A percentile compares a stretch with the other conserved stretches of the same genome.
phyloP scores from a whole-genome alignment of 2,888 invertebrate species.

The Ophioninae sp. region DNA sequence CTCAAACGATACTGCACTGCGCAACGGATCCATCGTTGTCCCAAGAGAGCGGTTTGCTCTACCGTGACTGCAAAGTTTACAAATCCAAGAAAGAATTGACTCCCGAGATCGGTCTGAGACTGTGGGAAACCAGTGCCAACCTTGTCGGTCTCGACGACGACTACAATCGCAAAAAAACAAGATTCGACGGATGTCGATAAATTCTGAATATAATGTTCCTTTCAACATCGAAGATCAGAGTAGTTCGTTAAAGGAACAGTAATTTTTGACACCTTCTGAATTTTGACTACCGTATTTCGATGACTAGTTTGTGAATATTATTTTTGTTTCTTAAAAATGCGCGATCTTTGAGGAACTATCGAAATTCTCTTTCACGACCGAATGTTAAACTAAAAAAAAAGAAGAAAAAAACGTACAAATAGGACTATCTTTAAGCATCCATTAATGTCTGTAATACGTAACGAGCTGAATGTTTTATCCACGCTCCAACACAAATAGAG shows the following conservation, averaged over 20 bases:
- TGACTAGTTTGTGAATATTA: not conserved
- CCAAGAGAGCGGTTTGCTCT: constrained; percentile 87
- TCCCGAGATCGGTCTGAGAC: constrained; percentile 84
- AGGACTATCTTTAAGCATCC: constrained; percentile 31
- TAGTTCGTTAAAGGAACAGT: not conserved
- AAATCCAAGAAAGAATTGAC: constrained; percentile 85
- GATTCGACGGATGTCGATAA: not conserved
- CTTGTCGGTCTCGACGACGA: constrained; percentile 77
- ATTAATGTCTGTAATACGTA: constrained; percentile 13
- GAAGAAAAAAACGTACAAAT: constrained; percentile 27
- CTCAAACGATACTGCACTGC: constrained; percentile 90
- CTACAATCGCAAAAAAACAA: constrained; percentile 20
- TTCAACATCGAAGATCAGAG: not conserved
- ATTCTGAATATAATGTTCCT: constrained; percentile 1
- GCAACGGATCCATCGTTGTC: constrained; percentile 85
- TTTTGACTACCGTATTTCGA: not conserved
- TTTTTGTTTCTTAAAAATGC: not conserved
- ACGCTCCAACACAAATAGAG: constrained; percentile 8
- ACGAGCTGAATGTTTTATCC: not conserved
- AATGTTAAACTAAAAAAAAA: constrained; percentile 22
- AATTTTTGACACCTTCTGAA: not conserved
- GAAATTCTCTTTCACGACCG: constrained; percentile 21
- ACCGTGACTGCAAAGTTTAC: constrained; percentile 87
- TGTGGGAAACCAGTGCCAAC: constrained; percentile 88
- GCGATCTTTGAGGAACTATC: not conserved